Percentiles rank a stretch among this genome's conserved stretches.
Evolutionary conservation across 2,888 invertebrate species (phyloP).

Genomic region (Trachelus tabidus): DNA sequence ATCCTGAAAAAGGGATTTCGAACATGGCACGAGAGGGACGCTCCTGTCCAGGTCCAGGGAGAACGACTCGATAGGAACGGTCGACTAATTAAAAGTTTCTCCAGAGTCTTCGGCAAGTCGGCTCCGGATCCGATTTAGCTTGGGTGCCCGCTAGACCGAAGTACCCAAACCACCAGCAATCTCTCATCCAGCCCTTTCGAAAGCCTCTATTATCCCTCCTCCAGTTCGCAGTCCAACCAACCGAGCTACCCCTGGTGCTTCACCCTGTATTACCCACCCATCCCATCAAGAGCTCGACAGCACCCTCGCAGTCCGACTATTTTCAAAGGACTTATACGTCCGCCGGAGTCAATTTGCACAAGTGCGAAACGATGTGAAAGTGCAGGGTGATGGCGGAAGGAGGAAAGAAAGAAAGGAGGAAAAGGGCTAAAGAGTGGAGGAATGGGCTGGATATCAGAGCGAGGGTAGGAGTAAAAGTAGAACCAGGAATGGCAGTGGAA

Average conservation of each 20-base stretch:
- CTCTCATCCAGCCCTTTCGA: slow-evolving; percentile 1
- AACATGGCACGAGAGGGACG: background rate
- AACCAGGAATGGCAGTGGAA: background rate
- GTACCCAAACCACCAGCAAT: background rate
- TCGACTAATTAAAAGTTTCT: slow-evolving; percentile 31
- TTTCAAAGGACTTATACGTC: slow-evolving; percentile 22
- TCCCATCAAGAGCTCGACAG: background rate
- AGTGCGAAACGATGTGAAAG: slow-evolving; percentile 23
- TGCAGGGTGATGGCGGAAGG: background rate
- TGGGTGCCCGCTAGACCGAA: background rate
- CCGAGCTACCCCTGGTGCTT: background rate
- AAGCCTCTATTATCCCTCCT: background rate
- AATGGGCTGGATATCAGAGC: background rate
- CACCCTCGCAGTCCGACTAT: slow-evolving; percentile 5
- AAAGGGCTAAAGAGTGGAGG: background rate
- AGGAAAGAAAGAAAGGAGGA: background rate
- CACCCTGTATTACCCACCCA: background rate
- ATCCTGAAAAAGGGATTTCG: slow-evolving; percentile 9
- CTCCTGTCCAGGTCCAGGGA: background rate
- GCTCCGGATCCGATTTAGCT: slow-evolving; percentile 12
- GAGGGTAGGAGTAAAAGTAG: background rate
- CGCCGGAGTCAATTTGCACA: slow-evolving; percentile 26
- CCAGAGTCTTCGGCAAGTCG: slow-evolving; percentile 13
- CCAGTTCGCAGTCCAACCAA: background rate
- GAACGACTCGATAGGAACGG: slow-evolving; percentile 18